Conservation (phyloP, 2,113 vertebrate species). For the Pelecanus crispus region DNA sequence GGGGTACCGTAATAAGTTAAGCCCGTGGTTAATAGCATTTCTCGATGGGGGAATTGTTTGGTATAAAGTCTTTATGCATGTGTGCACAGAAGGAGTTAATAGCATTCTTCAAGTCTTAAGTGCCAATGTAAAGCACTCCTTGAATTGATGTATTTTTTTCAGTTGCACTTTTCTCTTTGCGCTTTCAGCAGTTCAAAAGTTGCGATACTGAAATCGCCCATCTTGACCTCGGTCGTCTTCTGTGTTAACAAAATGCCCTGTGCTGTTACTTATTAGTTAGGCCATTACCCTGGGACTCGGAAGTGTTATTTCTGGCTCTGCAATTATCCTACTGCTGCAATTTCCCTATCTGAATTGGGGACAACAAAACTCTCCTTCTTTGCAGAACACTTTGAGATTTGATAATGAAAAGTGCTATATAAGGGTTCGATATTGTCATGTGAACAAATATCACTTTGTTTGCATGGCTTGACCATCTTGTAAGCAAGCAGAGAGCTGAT, state of each 20-base stretch:
- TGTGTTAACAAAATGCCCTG: neutral
- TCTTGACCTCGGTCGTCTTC: neutral
- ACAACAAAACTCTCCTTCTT: slow-evolving; percentile 49
- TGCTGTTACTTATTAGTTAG: neutral
- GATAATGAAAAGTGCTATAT: neutral
- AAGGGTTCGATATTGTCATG: neutral
- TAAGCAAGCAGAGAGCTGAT: neutral
- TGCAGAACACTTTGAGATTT: neutral
- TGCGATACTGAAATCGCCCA: neutral
- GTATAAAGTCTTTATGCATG: neutral
- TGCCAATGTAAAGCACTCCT: neutral
- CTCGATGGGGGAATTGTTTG: neutral
- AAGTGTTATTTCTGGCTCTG: slow-evolving; percentile 56
- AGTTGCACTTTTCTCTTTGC: neutral
- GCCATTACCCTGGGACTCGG: neutral
- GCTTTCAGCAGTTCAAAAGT: neutral
- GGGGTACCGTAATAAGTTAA: neutral
- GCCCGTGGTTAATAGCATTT: neutral
- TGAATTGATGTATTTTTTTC: neutral
- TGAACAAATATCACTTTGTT: slow-evolving; percentile 46
- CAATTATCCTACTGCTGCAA: slow-evolving; percentile 36
- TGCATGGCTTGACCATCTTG: neutral
- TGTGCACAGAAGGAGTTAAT: neutral
- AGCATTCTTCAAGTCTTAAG: neutral
- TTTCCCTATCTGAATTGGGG: neutral